Conservation (phyloP, 2,888 invertebrate genomes). For the Crematogaster levior region DNA sequence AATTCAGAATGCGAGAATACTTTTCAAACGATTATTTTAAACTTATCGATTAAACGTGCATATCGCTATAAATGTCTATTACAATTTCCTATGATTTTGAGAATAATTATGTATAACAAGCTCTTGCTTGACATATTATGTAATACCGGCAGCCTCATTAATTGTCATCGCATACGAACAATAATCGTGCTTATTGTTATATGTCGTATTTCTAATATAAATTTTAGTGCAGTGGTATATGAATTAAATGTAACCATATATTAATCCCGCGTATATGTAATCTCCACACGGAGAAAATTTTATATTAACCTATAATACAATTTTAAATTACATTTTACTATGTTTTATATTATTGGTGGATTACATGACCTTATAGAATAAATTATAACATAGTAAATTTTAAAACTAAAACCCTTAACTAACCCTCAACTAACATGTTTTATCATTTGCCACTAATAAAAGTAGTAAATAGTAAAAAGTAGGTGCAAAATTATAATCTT, state of each 20-base stretch:
- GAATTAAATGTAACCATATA: constrained; percentile 77
- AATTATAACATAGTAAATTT: no score
- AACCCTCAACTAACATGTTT: no score
- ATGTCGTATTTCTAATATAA: constrained; percentile 63
- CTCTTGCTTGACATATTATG: constrained; percentile 16
- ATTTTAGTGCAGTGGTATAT: constrained; percentile 69
- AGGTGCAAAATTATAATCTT: no score
- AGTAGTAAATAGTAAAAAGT: no score
- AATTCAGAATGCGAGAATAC: background rate
- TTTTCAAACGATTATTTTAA: background rate
- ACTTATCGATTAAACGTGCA: background rate
- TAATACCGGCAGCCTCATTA: constrained; percentile 60
- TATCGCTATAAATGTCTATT: background rate
- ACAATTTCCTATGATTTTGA: constrained; percentile 1
- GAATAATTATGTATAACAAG: background rate
- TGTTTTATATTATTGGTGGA: no score
- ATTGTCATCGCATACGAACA: constrained; percentile 49
- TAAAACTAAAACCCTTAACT: no score
- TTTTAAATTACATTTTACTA: no score
- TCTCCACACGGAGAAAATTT: no score
- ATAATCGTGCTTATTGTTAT: constrained; percentile 71
- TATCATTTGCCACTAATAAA: no score
- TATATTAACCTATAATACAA: no score
- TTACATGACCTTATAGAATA: no score
- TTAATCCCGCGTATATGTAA: constrained; percentile 74